A percentile compares a stretch with the other conserved stretches of the same genome.
phyloP scores from a whole-genome alignment of 2,888 invertebrate species.

The Adineta ricciae region DNA sequence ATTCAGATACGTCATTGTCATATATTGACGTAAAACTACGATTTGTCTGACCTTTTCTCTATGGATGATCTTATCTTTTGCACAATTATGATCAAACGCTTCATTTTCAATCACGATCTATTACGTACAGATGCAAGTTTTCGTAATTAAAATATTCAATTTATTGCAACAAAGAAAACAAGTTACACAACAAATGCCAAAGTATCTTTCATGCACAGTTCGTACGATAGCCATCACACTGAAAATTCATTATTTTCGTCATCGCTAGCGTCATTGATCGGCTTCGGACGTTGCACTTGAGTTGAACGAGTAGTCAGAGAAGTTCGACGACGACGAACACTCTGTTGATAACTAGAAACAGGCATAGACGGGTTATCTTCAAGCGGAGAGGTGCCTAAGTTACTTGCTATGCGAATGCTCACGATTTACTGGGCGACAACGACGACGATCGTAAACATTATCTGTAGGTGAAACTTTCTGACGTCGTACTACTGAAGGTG shows the following conservation, averaged over 20 bases:
- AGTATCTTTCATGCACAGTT: too few species aligned
- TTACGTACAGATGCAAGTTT: neutral
- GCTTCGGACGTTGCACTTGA: neutral
- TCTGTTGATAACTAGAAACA: neutral
- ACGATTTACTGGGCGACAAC: neutral
- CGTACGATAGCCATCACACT: neutral
- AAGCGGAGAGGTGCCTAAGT: too few species aligned
- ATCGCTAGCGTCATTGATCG: neutral
- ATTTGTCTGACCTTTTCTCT: too few species aligned
- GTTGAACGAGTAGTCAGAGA: neutral
- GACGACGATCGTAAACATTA: neutral
- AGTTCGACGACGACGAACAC: neutral
- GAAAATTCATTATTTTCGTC: neutral
- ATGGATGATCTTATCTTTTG: too few species aligned
- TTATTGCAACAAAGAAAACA: too few species aligned
- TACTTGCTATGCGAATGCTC: neutral
- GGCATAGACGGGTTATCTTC: too few species aligned
- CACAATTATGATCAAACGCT: too few species aligned
- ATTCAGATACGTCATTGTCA: neutral
- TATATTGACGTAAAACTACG: too few species aligned
- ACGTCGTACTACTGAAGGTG: neutral
- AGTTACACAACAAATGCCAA: too few species aligned
- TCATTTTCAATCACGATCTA: neutral
- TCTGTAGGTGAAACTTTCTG: neutral
- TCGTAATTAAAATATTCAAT: too few species aligned